These are phyloP conservation scores for Tarsius wallacei DNA, from an alignment of 2,797 vertebrate genomes.

Conservation along the genomic window DNA sequence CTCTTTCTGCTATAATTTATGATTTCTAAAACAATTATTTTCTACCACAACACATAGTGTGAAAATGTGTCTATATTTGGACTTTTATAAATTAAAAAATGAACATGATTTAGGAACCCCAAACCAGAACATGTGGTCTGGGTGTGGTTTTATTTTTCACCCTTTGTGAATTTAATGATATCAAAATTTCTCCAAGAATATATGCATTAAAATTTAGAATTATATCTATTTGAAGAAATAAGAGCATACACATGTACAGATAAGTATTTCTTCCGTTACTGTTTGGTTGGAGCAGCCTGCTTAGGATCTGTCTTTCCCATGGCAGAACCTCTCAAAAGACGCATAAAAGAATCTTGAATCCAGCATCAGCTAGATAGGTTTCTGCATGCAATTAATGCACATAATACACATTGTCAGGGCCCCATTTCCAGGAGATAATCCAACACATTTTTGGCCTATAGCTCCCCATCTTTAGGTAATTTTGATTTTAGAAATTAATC, in stretches of 20 bases:
- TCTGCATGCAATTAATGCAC: not conserved
- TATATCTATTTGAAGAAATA: not conserved
- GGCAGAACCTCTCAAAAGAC: not conserved
- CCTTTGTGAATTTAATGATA: not conserved
- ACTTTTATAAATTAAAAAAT: conserved; percentile 8
- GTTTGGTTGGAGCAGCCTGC: not conserved
- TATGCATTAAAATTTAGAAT: not conserved
- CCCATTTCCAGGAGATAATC: not conserved
- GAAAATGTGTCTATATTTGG: not conserved
- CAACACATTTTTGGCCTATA: not conserved
- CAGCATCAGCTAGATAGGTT: not conserved
- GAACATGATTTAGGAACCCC: not conserved
- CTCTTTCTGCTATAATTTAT: not conserved
- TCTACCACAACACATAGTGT: not conserved
- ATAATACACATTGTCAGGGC: not conserved
- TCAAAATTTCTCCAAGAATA: not conserved
- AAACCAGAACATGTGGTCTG: not conserved
- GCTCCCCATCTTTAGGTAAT: not conserved
- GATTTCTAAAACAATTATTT: not conserved
- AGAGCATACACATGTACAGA: not conserved
- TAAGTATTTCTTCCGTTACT: not conserved
- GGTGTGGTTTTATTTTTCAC: not conserved
- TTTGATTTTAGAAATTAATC: not conserved
- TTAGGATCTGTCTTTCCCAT: not conserved
- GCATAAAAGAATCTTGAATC: not conserved